phyloP scores from a whole-genome alignment of 1,140 invertebrate genomes.

The Venustaconcha ellipsiformis region DNA sequence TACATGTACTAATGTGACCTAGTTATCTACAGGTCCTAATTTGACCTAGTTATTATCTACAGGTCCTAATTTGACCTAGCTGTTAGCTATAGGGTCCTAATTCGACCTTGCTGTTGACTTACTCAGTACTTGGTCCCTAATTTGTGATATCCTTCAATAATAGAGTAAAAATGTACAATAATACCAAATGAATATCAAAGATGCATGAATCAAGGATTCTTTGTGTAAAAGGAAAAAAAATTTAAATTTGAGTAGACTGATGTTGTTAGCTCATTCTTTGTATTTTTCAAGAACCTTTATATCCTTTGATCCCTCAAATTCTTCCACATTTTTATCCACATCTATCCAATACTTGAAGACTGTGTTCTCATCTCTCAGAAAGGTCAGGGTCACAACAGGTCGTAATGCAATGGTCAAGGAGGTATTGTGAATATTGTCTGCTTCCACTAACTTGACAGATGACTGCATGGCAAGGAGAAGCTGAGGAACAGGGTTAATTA shows the following conservation, averaged over 20 bases:
- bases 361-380: constrained; percentile 74
- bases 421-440: constrained; percentile 50
- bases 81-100: too few species aligned
- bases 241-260: not conserved
- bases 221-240: too few species aligned
- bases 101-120: too few species aligned
- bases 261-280: not conserved
- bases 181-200: too few species aligned
- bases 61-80: too few species aligned
- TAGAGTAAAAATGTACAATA: too few species aligned
- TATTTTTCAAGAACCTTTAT: not conserved
- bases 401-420: constrained; percentile 48
- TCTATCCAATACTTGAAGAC: constrained; percentile 83
- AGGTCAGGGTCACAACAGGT: constrained; percentile 55
- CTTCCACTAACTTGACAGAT: constrained; percentile 41
- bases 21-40: too few species aligned
- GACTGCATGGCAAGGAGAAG: constrained; percentile 77
- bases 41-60: too few species aligned
- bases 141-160: too few species aligned
- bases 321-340: constrained; percentile 54
- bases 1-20: too few species aligned
- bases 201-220: too few species aligned
- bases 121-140: too few species aligned
- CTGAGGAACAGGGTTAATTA: constrained; percentile 81
- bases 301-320: constrained; percentile 16